Percentiles rank a stretch among this genome's conserved stretches.
These are phyloP conservation scores for Mesorhabditis spiculigera DNA, from an alignment of 2,888 invertebrate species.

Conservation along the genomic window DNA sequence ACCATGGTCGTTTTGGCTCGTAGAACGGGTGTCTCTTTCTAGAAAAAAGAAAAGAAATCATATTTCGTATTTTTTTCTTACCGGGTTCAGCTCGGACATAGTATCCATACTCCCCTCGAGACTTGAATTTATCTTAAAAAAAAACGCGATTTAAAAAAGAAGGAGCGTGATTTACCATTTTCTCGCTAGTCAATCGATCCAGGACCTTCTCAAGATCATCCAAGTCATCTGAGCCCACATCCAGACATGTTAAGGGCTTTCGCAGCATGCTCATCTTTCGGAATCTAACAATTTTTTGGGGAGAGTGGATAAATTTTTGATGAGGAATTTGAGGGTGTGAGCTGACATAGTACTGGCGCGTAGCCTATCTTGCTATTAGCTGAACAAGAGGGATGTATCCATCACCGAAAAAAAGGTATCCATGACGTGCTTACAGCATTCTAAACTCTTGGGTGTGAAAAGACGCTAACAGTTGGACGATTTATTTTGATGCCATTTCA, in stretches of 20 bases:
- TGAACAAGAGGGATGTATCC: no score
- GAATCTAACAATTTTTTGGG: no score
- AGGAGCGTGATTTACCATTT: neutral
- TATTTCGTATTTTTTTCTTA: neutral
- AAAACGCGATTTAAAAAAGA: neutral
- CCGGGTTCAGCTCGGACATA: neutral
- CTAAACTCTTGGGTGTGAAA: no score
- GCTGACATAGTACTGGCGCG: no score
- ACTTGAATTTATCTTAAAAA: neutral
- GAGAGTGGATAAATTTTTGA: no score
- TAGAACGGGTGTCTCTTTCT: constrained; percentile 1
- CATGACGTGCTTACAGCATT: no score
- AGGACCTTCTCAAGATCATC: neutral
- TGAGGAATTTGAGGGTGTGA: no score
- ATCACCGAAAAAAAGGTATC: no score
- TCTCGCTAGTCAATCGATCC: constrained; percentile 1
- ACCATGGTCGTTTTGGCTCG: neutral
- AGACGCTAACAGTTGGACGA: no score
- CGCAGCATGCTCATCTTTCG: neutral
- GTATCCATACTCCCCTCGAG: constrained; percentile 1
- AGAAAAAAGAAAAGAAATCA: neutral
- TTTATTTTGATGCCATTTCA: no score
- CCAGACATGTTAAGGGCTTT: neutral
- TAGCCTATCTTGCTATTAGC: no score
- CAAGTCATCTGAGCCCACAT: neutral